A percentile compares a stretch with the other conserved stretches of the same genome.
Evolutionary conservation across 2,113 vertebrate species (phyloP).

Genomic region (Gorilla gorilla): DNA sequence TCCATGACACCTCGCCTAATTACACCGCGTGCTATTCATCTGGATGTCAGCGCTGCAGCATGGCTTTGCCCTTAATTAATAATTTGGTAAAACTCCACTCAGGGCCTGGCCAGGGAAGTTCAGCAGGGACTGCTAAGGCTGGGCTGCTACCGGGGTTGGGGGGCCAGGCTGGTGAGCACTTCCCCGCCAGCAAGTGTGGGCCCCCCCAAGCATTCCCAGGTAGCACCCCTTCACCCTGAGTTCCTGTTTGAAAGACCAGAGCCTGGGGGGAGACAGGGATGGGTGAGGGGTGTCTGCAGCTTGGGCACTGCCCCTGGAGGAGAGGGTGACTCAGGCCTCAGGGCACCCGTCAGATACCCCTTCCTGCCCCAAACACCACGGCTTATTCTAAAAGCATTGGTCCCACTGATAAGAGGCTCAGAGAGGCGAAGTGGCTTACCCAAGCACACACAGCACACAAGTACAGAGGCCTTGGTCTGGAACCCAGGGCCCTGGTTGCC

Average conservation of each 20-base stretch:
- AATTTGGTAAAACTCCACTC: conserved; percentile 58
- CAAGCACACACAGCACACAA: too few relatives aligned
- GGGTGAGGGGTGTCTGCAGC: neutral
- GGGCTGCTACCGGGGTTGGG: neutral
- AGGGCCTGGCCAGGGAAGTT: neutral
- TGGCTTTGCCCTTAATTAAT: conserved; percentile 76
- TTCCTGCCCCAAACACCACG: neutral
- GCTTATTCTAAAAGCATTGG: neutral
- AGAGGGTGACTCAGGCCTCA: too few relatives aligned
- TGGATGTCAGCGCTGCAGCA: conserved; percentile 63
- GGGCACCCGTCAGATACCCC: too few relatives aligned
- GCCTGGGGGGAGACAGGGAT: neutral
- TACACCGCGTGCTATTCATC: conserved; percentile 64
- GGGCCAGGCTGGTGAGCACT: neutral
- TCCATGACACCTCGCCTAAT: conserved; percentile 28
- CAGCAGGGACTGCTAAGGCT: neutral
- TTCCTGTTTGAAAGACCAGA: neutral
- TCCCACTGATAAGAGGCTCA: neutral
- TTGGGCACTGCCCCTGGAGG: neutral
- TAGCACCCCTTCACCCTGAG: neutral
- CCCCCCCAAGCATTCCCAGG: neutral
- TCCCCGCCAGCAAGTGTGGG: neutral
- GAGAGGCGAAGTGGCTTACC: neutral
- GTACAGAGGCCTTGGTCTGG: neutral
- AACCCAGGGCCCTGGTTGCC: neutral